Evolutionary conservation across 1,140 invertebrate genomes (phyloP), one percentile per base, ranked within the genome.

Genomic region (Potamilus streckersoni): DNA sequence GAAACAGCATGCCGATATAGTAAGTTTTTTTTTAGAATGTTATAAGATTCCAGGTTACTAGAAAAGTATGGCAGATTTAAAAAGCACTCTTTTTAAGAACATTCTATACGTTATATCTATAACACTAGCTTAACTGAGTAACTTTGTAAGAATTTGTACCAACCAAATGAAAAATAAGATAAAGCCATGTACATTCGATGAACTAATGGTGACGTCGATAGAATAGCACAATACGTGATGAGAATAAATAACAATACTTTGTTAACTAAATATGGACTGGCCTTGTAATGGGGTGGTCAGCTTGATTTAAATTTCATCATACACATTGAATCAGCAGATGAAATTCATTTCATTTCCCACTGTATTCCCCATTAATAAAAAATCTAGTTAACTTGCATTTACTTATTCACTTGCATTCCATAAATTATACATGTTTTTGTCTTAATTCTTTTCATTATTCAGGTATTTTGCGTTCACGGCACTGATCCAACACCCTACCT

Each of bases 391-490:
- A 8, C 17, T 66, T 17, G 17, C 19, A 17, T 38, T 0, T 0
- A 38, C 17, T 19, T 20, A 20, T 17, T 19, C 61, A 6, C 12
- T 73, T 60, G 58, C 27, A 62, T 62, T 23, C 13, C 6, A 8
- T 62, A n/a, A 62, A 12, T 62, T 62, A n/a, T 62, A 62, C 8
- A 62, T 19, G 23, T 23, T 62, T n/a, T 2, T 27, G 15, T 58
- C 69, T 75, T 15, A 4, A 23, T 27, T 19, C 23, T 62, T 62
- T 62, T 49, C 6, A 62, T 62, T 62, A 62, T 23, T n/a, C 79
- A 88, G 85, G 86, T 88, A n/a, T 89, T 84, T 77, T 87, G 85
- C 79, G 82, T 89, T 2, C 80, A 82, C 27, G 84, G 87, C 0
- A 86, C 84, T 0, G 85, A 89, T 67, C 87, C 87, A 0, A 85